Evolutionary conservation across 2,113 vertebrate species (phyloP).

Genomic region (Ammodytes dubius): DNA sequence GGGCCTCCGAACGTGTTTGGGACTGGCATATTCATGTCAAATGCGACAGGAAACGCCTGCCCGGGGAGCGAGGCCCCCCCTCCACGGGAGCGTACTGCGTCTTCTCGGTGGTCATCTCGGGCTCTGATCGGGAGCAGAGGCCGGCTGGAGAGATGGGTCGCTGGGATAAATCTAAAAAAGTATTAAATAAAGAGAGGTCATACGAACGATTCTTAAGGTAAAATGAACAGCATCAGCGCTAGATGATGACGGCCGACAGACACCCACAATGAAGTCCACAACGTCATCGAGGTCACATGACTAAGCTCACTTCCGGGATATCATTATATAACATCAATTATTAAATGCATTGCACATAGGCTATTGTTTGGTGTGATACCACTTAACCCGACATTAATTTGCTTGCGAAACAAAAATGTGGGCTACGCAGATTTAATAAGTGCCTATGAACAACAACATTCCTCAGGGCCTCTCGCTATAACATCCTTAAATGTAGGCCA

Average conservation of each 20-base stretch:
- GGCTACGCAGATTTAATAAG: not conserved
- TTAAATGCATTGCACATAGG: not conserved
- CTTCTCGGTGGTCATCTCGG: slow-evolving; percentile 70
- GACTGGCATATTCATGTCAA: slow-evolving; percentile 38
- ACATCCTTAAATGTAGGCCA: slow-evolving; percentile 34
- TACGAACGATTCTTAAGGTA: not conserved
- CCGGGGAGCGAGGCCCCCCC: not conserved
- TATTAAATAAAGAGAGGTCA: not conserved
- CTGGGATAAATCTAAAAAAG: not conserved
- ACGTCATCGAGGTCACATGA: slow-evolving; percentile 10
- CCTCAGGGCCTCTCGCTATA: not conserved
- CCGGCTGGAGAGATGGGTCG: not conserved
- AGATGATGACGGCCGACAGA: not conserved
- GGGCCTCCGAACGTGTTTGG: slow-evolving; percentile 16
- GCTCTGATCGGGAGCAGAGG: slow-evolving; percentile 7
- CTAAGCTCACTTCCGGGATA: slow-evolving; percentile 35
- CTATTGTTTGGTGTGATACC: not conserved
- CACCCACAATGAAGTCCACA: not conserved
- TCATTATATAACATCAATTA: not conserved
- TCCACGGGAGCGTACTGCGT: slow-evolving; percentile 40
- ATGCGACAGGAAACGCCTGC: slow-evolving; percentile 42
- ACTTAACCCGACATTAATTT: fast-evolving
- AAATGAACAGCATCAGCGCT: not conserved
- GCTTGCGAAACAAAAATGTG: not conserved
- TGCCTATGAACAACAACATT: not conserved